A percentile compares a stretch with the other conserved stretches of the same genome.
Conservation (phyloP, 2,888 invertebrate genomes). For the Abrostola triplasia region DNA sequence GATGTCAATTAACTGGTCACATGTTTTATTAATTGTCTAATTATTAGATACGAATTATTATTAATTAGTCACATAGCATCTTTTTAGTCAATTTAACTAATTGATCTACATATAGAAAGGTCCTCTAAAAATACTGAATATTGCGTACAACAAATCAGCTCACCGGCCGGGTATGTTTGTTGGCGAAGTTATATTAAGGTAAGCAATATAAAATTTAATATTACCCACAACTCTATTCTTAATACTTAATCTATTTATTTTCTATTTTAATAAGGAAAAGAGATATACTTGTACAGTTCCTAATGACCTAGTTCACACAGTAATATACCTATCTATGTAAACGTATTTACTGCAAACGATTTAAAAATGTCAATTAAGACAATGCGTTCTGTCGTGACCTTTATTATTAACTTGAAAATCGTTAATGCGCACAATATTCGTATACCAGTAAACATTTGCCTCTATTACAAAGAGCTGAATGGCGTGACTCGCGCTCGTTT, state of each 20-base stretch:
- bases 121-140: neutral
- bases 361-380: neutral
- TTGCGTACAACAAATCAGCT: no score
- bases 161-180: no score
- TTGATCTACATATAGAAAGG: neutral
- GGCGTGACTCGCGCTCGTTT: constrained; percentile 54
- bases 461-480: constrained; percentile 46
- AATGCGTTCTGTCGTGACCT: neutral
- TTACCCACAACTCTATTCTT: no score
- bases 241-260: no score
- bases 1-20: constrained; percentile 39
- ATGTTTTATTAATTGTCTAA: constrained; percentile 19
- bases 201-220: no score
- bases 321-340: no score
- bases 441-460: constrained; percentile 29
- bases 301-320: no score
- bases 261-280: no score
- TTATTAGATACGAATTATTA: constrained; percentile 7
- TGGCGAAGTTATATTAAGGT: no score
- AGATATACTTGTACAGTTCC: no score
- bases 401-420: constrained; percentile 1
- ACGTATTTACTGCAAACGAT: no score
- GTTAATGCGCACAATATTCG: constrained; percentile 4
- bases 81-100: neutral
- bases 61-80: constrained; percentile 9